Conservation (phyloP, 2,888 invertebrate genomes). For the Rugalucina vietnamica region DNA sequence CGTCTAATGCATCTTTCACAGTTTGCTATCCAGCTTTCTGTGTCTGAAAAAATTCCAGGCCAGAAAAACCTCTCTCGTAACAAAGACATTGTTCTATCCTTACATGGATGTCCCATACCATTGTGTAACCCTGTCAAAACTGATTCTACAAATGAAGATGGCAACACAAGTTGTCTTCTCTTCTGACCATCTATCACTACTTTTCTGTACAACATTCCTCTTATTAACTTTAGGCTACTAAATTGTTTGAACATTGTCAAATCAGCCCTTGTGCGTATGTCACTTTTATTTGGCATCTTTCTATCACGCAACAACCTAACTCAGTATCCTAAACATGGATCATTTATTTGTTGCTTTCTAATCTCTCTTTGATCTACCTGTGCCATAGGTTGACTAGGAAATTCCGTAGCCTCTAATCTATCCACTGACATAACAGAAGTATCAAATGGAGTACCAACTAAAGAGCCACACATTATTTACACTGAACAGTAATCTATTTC, state of each 20-base stretch:
- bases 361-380: neutral
- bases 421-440: neutral
- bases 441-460: neutral
- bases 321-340: neutral
- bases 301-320: neutral
- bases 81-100: neutral
- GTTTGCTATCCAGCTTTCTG: neutral
- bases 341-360: neutral
- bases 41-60: conserved; percentile 19
- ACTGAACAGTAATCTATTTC: neutral
- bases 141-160: neutral
- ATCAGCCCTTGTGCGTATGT: neutral
- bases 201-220: neutral
- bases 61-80: conserved; percentile 15
- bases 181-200: neutral
- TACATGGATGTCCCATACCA: neutral
- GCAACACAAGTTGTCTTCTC: neutral
- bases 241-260: neutral
- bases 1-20: neutral
- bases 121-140: neutral
- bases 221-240: neutral
- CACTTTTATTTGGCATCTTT: neutral
- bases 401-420: neutral
- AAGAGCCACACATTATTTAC: neutral
- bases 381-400: neutral